Percentiles rank a stretch among this genome's conserved stretches.
Conservation (phyloP, 2,797 vertebrate genomes). For the Macroramphosus scolopax region DNA sequence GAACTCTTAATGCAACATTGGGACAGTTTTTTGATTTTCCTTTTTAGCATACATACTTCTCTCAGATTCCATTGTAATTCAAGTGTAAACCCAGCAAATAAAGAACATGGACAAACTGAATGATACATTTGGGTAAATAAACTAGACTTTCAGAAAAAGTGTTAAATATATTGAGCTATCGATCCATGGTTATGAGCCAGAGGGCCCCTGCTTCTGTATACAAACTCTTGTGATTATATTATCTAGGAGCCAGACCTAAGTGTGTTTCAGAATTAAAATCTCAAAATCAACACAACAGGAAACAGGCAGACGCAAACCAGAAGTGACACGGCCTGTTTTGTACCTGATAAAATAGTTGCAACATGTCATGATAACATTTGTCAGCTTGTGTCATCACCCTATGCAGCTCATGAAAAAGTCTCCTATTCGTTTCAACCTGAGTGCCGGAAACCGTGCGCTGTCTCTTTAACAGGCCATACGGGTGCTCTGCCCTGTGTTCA, state of each 20-base stretch:
- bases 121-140: no score
- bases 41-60: no score
- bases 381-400: constrained; percentile 52
- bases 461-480: constrained; percentile 74
- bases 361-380: constrained; percentile 33
- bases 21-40: no score
- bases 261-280: background rate
- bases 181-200: no score
- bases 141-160: no score
- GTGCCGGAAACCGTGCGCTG: constrained; percentile 36
- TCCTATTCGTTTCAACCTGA: constrained; percentile 23
- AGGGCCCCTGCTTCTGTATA: no score
- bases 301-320: background rate
- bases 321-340: background rate
- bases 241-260: background rate
- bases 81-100: no score
- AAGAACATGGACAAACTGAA: no score
- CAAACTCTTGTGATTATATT: background rate
- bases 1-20: background rate
- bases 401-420: constrained; percentile 47
- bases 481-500: constrained; percentile 61
- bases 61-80: no score
- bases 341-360: constrained; percentile 5
- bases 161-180: background rate
- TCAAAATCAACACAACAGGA: constrained; percentile 1